Conservation (phyloP, 2,113 vertebrate genomes). For the Apus apus region DNA sequence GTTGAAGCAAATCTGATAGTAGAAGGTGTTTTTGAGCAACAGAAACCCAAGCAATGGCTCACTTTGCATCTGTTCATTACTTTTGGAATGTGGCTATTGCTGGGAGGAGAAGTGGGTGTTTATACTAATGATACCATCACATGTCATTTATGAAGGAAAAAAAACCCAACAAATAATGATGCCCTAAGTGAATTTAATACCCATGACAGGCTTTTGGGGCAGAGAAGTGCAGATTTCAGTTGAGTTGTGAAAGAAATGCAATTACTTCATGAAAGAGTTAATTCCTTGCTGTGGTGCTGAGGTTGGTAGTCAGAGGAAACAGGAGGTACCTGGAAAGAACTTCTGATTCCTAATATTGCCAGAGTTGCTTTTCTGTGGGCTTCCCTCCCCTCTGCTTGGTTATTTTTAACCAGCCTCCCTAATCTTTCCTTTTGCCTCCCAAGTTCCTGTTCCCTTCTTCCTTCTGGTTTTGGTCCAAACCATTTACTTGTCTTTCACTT, state of each 20-base stretch:
- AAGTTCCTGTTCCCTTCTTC: conserved; percentile 23
- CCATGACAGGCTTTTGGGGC: neutral
- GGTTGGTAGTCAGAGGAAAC: conserved; percentile 57
- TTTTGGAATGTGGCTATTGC: neutral
- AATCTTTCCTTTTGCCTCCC: conserved; percentile 32
- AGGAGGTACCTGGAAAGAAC: conserved; percentile 58
- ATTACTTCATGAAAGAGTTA: conserved; percentile 37
- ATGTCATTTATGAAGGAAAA: neutral
- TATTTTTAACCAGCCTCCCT: conserved; percentile 33
- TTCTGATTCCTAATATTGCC: neutral
- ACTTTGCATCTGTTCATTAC: neutral
- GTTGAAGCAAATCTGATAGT: neutral
- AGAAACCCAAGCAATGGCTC: neutral
- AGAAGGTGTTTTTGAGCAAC: neutral
- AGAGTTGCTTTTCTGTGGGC: neutral
- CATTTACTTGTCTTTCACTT: neutral
- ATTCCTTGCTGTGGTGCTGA: neutral
- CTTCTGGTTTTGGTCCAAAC: conserved; percentile 11
- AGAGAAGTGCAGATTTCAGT: neutral
- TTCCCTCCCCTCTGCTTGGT: conserved; percentile 2
- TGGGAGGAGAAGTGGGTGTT: neutral
- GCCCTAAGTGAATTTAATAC: neutral
- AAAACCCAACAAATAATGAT: accelerated
- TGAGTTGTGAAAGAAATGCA: neutral
- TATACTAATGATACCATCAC: neutral